Evolutionary conservation across 2,113 vertebrate genomes (phyloP), one percentile per base, ranked within the genome.

Genomic region (Telmatochromis sp.): DNA sequence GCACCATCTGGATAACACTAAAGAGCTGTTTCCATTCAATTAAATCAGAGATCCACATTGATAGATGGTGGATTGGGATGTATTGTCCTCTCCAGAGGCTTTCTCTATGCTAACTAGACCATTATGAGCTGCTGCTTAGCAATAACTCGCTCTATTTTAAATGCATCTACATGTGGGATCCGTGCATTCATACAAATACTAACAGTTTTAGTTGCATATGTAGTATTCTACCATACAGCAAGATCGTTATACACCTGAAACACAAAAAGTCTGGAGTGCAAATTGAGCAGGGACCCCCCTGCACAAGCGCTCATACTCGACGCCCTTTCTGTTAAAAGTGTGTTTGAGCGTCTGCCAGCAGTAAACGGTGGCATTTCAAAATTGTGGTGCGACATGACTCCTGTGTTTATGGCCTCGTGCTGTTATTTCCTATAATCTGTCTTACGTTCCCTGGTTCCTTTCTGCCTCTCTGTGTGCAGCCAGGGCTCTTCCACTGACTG

Each of bases 361-460:
- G 83, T 91, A 83, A 86, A 89, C 4, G 19, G 70, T 58, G 80
- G 73, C 60, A 87, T 91, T 89, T 86, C 78, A 70, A 86, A 92
- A 86, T 63, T 80, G 68, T 19, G 37, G 70, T 33, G 19, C 79
- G 37, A 87, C 70, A 65, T 82, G 87, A 80, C 80, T 90, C 84
- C 37, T 63, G 73, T 85, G 78, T 88, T 88, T 86, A 92, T 85
- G 84, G 87, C 82, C 57, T 28, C n/a, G 7, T 86, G 85, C 53
- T 82, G 84, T 78, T 91, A 86, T 91, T 92, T 90, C 70, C 88
- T 80, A 87, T 91, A 88, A 92, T 92, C 92, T 86, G 82, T 89
- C 82, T 92, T 86, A 11, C 58, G 78, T 80, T 93, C 79, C 88
- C 88, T 73, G 57, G 80, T 65, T 91, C 81, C 55, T 78, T 57